Base-by-base conservation (phyloP, 1,140 invertebrate species). In the Drosophila saltans region DNA sequence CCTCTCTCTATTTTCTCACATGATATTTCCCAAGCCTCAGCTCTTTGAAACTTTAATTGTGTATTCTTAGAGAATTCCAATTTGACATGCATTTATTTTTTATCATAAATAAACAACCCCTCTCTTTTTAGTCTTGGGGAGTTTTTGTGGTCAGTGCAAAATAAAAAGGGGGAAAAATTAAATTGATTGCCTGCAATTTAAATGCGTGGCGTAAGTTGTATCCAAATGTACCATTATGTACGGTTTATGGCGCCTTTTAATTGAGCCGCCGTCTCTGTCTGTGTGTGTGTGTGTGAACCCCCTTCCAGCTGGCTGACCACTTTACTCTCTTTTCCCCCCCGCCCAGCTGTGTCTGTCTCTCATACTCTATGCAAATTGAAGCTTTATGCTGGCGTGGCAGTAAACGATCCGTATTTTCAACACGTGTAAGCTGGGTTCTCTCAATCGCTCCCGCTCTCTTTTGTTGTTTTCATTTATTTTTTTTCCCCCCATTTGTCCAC, bases 101-200 rank as follows among this genome's bases (percentile, higher is more conserved):
- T 69, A 61, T 75, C 61, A 70, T 81, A 81, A 85, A 79, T 84
- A 80, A 77, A 66, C 45, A 52, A 26, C 7, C 61, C 72, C 66
- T 57, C 56, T 26, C 21, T 9, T 24, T 48, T 21, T 21, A 45
- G 16, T 16, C 16, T 36, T 45, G 11, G 55, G 26, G 76, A 48
- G 33, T 57, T 63, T 41, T 70, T 66, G 43, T 65, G 66, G 52
- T 64, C 52, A 65, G 64, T 69, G 68, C 45, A 52, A 26, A 48
- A 45, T 16, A 45, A 41, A 11, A 40, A 40, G n/a, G 41, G 41
- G 41, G 6, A 48, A 24, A 52, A 24, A 57, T 66, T 63, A 69
- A 88, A 88, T 82, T 88, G 80, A 88, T 88, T 88, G 83, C 80
- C 69, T 74, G 83, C 83, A 78, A 88, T 88, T 83, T 89, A 65